Base-by-base conservation (phyloP, 1,140 invertebrate genomes). In the Diploscapter pachys region DNA sequence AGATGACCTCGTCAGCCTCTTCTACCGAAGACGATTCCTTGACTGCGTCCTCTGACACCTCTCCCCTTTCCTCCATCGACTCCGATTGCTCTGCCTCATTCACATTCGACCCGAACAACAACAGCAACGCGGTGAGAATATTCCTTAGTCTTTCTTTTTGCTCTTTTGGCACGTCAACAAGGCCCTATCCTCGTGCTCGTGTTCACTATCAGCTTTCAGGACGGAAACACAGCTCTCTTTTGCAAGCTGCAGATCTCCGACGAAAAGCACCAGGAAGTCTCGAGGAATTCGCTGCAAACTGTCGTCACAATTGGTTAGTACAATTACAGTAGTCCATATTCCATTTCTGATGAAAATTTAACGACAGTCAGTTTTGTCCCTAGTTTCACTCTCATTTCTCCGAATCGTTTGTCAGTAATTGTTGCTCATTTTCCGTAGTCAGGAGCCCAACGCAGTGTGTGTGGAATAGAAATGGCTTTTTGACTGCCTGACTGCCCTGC, bases 81-180 rank as follows among this genome's bases (percentile, higher is more conserved):
- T 56, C 65, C 31, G 62, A 65, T 53, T 74, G 73, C 31, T 68
- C 73, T 31, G 73, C 66, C n/a, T 74, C 73, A 48, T 74, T 74
- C 73, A 74, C 73, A 50, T 74, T 74, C 11, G 73, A 74, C 59
- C 64, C 73, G 50, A 74, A 74, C 51, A 74, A 74, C 63, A 74
- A 74, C 9, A 74, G 8, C 13, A 68, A 68, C 52, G 57, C 2
- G 48, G 6, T 64, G 66, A 68, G 66, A 55, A 55, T 9, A 64
- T 6, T 9, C 57, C 9, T 13, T 59, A 13, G 9, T 59, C 57
- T 9, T 11, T 59, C 9, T 11, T 9, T 11, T 9, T 59, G 9
- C 57, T 11, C 13, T 59, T 59, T 13, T 59, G 13, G 13, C 9
- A 13, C 9, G 71, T 72, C 59, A 63, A 63, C 54, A 63, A 53